Percentiles rank a stretch among this genome's conserved stretches.
Evolutionary conservation across 2,888 invertebrate genomes (phyloP).

Genomic region (Baronia brevicornis): DNA sequence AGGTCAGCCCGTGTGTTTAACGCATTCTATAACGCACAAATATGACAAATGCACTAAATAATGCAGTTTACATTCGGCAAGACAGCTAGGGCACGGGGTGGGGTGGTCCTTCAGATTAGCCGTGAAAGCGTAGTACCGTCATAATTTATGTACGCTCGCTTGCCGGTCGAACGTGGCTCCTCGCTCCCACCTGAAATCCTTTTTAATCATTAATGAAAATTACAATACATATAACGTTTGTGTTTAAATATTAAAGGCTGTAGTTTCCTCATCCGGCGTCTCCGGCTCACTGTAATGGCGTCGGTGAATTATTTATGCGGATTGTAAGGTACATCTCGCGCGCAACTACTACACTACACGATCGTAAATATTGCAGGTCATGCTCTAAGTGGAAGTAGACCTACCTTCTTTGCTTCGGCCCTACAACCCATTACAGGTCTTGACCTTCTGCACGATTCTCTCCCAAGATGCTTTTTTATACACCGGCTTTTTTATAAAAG

Average conservation of each 20-base stretch:
- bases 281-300: conserved; percentile 51
- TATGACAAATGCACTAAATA: conserved; percentile 45
- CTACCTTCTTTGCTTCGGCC: too few relatives aligned
- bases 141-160: conserved; percentile 52
- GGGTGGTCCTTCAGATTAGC: conserved; percentile 54
- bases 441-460: too few relatives aligned
- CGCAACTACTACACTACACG: conserved; percentile 51
- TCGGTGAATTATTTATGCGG: conserved; percentile 63
- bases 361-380: conserved; percentile 48
- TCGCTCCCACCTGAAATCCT: conserved; percentile 47
- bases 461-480: too few relatives aligned
- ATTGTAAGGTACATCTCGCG: conserved; percentile 62
- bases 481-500: too few relatives aligned
- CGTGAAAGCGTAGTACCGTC: conserved; percentile 39
- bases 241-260: conserved; percentile 63
- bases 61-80: conserved; percentile 37
- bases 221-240: conserved; percentile 71
- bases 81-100: conserved; percentile 40
- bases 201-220: conserved; percentile 70
- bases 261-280: conserved; percentile 48
- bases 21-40: conserved; percentile 16
- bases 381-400: too few relatives aligned
- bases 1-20: too few relatives aligned
- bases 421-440: too few relatives aligned
- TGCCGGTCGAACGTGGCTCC: conserved; percentile 35